phyloP scores from a whole-genome alignment of 2,113 vertebrate species.

The Tricholaema leucomelas region DNA sequence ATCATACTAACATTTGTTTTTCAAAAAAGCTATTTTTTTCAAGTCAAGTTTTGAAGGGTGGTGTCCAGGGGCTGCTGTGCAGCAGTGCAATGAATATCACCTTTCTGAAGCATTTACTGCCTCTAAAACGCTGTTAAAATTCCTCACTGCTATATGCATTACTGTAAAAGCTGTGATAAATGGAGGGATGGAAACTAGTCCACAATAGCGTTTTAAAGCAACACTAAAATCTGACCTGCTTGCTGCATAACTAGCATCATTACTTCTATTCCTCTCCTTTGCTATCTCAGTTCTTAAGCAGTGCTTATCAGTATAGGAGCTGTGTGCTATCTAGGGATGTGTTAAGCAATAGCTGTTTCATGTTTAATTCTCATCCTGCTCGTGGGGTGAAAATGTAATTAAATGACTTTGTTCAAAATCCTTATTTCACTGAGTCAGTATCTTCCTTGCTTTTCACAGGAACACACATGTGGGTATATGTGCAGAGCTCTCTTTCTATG shows the following conservation, averaged over 20 bases:
- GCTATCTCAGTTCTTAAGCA: not conserved
- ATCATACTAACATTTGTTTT: not conserved
- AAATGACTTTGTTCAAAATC: not conserved
- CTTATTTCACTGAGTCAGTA: not conserved
- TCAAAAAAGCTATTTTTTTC: not conserved
- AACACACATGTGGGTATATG: not conserved
- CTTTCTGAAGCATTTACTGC: not conserved
- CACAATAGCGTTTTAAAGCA: not conserved
- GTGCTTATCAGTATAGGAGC: slow-evolving; percentile 11
- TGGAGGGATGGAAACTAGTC: not conserved
- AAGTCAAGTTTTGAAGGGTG: not conserved
- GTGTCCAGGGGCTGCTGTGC: not conserved
- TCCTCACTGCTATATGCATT: not conserved
- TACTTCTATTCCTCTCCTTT: not conserved
- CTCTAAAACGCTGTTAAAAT: slow-evolving; percentile 16
- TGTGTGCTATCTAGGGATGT: slow-evolving; percentile 40
- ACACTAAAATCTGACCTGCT: not conserved
- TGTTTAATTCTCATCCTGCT: not conserved
- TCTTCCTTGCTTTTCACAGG: not conserved
- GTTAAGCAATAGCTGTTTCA: slow-evolving; percentile 32
- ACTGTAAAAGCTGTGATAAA: not conserved
- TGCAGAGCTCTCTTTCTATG: not conserved
- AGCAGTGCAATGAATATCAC: not conserved
- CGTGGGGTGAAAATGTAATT: not conserved
- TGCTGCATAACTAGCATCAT: not conserved